Evolutionary conservation across 2,113 vertebrate genomes (phyloP).

Genomic region (Hemiscyllium ocellatum): DNA sequence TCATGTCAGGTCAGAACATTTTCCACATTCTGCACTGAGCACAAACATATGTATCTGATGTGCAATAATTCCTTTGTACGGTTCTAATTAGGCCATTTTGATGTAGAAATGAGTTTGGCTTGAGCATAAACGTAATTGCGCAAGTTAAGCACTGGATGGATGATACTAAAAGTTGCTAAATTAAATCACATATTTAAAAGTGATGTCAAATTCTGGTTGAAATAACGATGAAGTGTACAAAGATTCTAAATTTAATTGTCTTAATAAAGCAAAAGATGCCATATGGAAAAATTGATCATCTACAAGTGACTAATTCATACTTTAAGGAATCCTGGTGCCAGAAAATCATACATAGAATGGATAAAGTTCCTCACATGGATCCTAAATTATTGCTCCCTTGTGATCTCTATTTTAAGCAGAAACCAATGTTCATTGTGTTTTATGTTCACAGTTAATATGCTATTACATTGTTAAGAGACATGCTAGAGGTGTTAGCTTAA

Average conservation of each 20-base stretch:
- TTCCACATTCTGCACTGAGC: neutral
- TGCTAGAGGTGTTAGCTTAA: too few relatives aligned
- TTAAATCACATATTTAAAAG: neutral
- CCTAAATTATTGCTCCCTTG: neutral
- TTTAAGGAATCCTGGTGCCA: neutral
- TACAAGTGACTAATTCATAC: neutral
- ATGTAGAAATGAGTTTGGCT: neutral
- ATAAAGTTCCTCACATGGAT: neutral
- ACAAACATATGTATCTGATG: neutral
- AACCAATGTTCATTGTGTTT: neutral
- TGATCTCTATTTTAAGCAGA: neutral
- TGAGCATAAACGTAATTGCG: neutral
- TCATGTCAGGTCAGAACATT: neutral
- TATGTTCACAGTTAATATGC: too few relatives aligned
- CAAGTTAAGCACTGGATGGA: constrained; percentile 4
- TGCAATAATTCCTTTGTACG: neutral
- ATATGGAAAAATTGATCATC: neutral
- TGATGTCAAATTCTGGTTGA: neutral
- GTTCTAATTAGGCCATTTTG: neutral
- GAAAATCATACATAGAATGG: neutral
- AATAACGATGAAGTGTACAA: neutral
- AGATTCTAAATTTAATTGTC: neutral
- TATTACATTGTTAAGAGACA: too few relatives aligned
- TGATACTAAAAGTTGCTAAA: neutral
- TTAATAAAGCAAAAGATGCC: neutral